Evolutionary conservation across 2,888 invertebrate genomes (phyloP), one percentile per base, ranked within the genome.

Genomic region (Hirtodrosophila histrioides): DNA sequence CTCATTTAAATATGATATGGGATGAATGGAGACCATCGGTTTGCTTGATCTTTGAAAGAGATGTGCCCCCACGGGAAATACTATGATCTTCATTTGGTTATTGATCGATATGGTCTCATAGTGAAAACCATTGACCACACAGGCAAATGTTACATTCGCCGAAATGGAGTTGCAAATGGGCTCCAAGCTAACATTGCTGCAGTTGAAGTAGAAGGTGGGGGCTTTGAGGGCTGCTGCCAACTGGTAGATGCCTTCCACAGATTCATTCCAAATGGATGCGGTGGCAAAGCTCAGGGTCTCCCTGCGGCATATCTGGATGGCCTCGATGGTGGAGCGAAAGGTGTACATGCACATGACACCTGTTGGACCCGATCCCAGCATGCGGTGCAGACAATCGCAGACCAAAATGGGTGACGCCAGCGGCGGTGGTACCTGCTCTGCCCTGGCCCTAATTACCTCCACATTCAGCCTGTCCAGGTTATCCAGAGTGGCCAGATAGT

Each of bases 251-350:
- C 54, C 31, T 8, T 57, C 67, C 0, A 82, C 12, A 0, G 36
- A 36, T 9, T 82, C 82, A 35, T 77, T 66, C 85, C 85, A 82
- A 8, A 72, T 10, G 11, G 43, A 67, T 1, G 40, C 37, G 6
- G 65, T 48, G 12, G 24, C 23, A 12, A 55, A 79, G 0, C 17
- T 2, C 8, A 54, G 23, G 1, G 0, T 23, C 8, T 79, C 70
- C 27, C 39, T 41, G 0, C 11, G n/a, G 33, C 60, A 45, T 2
- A 69, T 48, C 0, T 67, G 50, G 0, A 77, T 24, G 23, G 43
- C 56, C 10, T 82, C 69, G 4, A 3, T 4, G 1, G 3, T 48
- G 9, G 51, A n/a, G 0, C 37, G 24, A n/a, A 82, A 82, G 4
- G 65, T 54, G n/a, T 67, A 36, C n/a, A 85, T 8, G 5, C 65